These are phyloP conservation scores for Aramus guarauna DNA, from an alignment of 2,113 vertebrate genomes.

Conservation along the genomic window DNA sequence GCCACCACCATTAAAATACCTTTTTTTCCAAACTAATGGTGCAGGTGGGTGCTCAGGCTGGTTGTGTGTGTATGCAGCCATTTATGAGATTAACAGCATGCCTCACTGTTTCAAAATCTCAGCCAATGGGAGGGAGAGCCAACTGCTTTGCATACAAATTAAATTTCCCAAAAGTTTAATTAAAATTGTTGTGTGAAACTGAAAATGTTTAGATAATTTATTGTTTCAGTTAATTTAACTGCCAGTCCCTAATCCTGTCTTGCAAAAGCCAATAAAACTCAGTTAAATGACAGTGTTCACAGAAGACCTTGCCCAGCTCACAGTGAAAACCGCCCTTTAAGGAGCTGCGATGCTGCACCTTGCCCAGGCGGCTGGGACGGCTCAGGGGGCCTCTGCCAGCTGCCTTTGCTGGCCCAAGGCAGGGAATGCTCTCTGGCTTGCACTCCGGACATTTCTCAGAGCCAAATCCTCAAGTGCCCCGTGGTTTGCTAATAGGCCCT, in stretches of 20 bases:
- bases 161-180: slow-evolving; percentile 34
- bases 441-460: neutral
- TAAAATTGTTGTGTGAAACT: slow-evolving; percentile 40
- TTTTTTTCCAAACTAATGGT: neutral
- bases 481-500: neutral
- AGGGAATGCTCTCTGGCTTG: neutral
- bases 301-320: neutral
- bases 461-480: neutral
- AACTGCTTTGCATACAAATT: slow-evolving; percentile 61
- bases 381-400: neutral
- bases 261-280: neutral
- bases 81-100: neutral
- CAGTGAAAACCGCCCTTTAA: neutral
- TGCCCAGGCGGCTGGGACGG: too few species aligned
- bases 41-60: neutral
- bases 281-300: neutral
- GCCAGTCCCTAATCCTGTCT: neutral
- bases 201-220: neutral
- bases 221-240: neutral
- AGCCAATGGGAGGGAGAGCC: neutral
- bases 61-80: neutral
- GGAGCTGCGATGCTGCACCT: neutral
- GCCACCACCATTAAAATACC: neutral
- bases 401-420: rapidly evolving
- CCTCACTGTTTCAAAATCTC: neutral